phyloP scores from a whole-genome alignment of 1,140 invertebrate genomes.

The Ridgeia piscesae region DNA sequence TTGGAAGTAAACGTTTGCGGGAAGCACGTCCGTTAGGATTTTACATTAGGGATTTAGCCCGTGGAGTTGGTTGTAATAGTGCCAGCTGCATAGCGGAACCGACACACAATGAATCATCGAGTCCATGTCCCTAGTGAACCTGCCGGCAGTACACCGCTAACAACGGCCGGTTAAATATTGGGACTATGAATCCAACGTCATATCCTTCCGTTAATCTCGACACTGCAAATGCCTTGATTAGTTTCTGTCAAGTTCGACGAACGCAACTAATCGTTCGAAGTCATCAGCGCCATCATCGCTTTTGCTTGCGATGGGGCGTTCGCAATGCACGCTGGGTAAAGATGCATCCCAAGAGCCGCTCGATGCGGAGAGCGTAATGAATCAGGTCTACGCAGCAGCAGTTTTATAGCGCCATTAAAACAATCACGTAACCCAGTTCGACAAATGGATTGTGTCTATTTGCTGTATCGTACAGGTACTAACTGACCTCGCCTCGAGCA shows the following conservation, averaged over 20 bases:
- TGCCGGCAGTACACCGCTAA: not conserved
- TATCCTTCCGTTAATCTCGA: not conserved
- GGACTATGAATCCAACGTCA: not conserved
- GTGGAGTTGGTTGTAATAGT: not conserved
- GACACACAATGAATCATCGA: not conserved
- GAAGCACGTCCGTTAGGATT: not conserved
- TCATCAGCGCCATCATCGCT: not conserved
- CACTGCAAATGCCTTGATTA: not conserved
- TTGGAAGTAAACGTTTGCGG: not conserved
- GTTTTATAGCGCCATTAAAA: not conserved
- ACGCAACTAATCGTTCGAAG: not conserved
- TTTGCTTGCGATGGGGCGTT: not conserved
- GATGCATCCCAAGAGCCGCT: not conserved
- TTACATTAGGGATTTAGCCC: not conserved
- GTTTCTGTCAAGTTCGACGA: not conserved
- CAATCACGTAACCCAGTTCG: not conserved
- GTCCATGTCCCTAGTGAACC: too few relatives aligned
- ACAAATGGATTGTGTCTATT: not conserved
- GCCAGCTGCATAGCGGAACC: not conserved
- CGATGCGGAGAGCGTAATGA: not conserved
- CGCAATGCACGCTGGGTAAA: not conserved
- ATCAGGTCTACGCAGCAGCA: not conserved
- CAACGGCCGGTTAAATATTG: not conserved
- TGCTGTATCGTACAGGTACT: not conserved
- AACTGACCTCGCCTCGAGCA: not conserved